Percentiles rank a stretch among this genome's conserved stretches.
Evolutionary conservation across 2,888 invertebrate genomes (phyloP).

Genomic region (Leptopilina syphax): DNA sequence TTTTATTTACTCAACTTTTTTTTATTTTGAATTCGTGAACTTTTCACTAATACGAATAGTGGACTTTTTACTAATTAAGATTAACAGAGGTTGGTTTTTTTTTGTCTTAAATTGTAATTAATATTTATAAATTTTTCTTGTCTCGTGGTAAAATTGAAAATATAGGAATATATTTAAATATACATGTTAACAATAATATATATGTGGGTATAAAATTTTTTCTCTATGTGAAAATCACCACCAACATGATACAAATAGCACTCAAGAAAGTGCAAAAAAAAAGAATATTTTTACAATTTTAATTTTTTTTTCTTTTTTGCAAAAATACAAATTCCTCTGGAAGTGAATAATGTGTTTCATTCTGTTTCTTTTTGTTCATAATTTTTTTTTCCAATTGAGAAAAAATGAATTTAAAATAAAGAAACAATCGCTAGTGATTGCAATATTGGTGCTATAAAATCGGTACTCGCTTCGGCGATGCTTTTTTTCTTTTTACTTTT

Average conservation of each 20-base stretch:
- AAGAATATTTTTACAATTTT: conserved; percentile 11
- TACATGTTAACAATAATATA: neutral
- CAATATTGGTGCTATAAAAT: conserved; percentile 13
- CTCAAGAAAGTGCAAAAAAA: neutral
- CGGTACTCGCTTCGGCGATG: conserved; percentile 36
- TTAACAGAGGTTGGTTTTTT: too few species aligned
- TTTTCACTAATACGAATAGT: too few species aligned
- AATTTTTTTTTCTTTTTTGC: neutral
- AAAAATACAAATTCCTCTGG: conserved; percentile 4
- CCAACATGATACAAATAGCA: conserved; percentile 1
- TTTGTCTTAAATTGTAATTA: too few species aligned
- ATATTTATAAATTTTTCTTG: too few species aligned
- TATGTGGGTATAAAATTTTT: neutral
- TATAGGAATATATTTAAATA: too few species aligned
- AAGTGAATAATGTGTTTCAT: neutral
- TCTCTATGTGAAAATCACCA: neutral
- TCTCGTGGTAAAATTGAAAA: too few species aligned
- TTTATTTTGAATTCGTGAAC: too few species aligned
- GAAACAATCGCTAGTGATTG: neutral
- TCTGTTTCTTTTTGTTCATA: neutral
- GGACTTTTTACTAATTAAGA: too few species aligned
- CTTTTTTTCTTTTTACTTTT: neutral
- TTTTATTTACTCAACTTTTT: too few species aligned
- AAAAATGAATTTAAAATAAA: neutral
- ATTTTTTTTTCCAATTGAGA: conserved; percentile 2